Evolutionary conservation across 2,113 vertebrate genomes (phyloP), one percentile per base, ranked within the genome.

Genomic region (Aramus guarauna): DNA sequence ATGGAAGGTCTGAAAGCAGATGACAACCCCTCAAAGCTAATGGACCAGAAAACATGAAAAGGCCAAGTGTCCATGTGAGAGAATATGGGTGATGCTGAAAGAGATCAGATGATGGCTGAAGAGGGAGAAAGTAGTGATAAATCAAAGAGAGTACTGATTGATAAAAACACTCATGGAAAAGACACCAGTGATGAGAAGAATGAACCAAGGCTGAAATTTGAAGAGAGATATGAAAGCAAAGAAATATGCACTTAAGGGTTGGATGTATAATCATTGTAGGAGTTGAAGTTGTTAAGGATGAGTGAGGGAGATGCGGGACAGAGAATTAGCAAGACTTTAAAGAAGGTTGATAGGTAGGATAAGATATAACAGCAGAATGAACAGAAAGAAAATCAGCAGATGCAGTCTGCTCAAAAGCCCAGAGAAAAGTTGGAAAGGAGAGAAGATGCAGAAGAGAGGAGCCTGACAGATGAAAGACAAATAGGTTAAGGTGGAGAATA

Each of bases 1-100:
- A 69, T 80, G 64, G 89, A 84, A 94, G 48, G 58, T 89, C 85
- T 93, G 68, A 73, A 93, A 84, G 53, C 67, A 84, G 59, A 90
- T 52, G 72, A 69, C 45, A 87, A 84, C 20, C 50, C 45, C 73
- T 94, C 80, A 87, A 80, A 89, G 36, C 68, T 94, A 94, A 94
- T 73, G 68, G 80, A 93, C 34, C 36, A 67, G 58, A 90, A 93
- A 94, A 89, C 55, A 87, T 52, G 27, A 80, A 60, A 89, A 50
- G 73, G 72, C 73, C 84, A 77, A 47, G 23, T 60, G 88, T 68
- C 81, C 88, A 12, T 12, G 10, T 7, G 23, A 84, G 59, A 30
- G 66, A 87, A 76, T 89, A 80, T 20, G 55, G 48, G 26, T 72
- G 68, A 80, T 80, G 45, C 41, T 89, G 72, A 86, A 89, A 76